Evolutionary conservation across 2,888 invertebrate genomes (phyloP).

Genomic region (Acanthococcus lagerstroemiae): DNA sequence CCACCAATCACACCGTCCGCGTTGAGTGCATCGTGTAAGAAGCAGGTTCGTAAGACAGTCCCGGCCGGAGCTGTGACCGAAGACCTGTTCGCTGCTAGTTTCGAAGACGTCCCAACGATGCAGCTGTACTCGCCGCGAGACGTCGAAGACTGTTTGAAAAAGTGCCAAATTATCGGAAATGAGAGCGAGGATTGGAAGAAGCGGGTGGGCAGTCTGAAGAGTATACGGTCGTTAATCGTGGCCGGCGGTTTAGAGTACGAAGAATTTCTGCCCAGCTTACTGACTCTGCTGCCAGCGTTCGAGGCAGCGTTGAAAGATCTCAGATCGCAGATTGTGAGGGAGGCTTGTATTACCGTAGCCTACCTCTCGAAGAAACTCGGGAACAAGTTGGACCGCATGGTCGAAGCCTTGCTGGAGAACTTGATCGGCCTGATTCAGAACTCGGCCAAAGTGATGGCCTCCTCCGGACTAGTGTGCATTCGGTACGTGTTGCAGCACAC

Average conservation of each 20-base stretch:
- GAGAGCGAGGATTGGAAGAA: slow-evolving; percentile 87
- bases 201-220: slow-evolving; percentile 83
- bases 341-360: slow-evolving; percentile 90
- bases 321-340: slow-evolving; percentile 87
- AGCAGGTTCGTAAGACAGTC: not conserved
- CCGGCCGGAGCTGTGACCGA: slow-evolving; percentile 77
- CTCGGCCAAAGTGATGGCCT: slow-evolving; percentile 90
- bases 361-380: slow-evolving; percentile 72
- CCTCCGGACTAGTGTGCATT: slow-evolving; percentile 74
- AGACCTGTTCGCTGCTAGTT: slow-evolving; percentile 74
- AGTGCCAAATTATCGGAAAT: slow-evolving; percentile 66
- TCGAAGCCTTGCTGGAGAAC: slow-evolving; percentile 68
- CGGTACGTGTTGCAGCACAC: slow-evolving; percentile 79
- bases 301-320: slow-evolving; percentile 75
- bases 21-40: not conserved
- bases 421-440: slow-evolving; percentile 87
- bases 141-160: slow-evolving; percentile 67
- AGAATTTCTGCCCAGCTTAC: slow-evolving; percentile 63
- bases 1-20: slow-evolving; percentile 13
- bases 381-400: slow-evolving; percentile 69
- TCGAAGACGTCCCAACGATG: slow-evolving; percentile 71
- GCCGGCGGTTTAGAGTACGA: slow-evolving; percentile 68
- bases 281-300: slow-evolving; percentile 69
- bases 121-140: slow-evolving; percentile 75
- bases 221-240: slow-evolving; percentile 68